Base-by-base conservation (phyloP, 1,140 invertebrate genomes). In the Eumeta japonica region DNA sequence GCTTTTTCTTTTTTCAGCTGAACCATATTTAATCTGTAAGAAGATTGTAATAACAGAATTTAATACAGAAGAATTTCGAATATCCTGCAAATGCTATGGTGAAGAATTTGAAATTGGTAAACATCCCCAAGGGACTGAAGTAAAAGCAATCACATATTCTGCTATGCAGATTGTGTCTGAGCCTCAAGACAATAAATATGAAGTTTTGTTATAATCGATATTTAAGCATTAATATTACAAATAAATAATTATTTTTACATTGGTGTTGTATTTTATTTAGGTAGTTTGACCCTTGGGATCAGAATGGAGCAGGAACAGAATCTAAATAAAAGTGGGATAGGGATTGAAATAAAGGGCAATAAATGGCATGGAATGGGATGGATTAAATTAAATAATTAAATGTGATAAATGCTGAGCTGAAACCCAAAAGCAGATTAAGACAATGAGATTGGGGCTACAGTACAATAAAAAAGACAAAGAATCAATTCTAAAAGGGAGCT, bases 71-170 rank as follows among this genome's bases (percentile, higher is more conserved):
- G 86, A 88, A 49, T 93, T 93, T 57, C 84, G 80, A 57, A 92
- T 98, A 45, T 85, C 84, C 58, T 93, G 92, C 40, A 83, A 79
- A 51, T 93, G 90, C 54, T 92, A 86, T 63, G 97, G 96, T 13
- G 97, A 99, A 78, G 85, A 89, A 54, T 98, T 98, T 76, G 79
- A 83, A 56, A 79, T 97, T 35, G 84, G 85, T 10, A 98, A 95
- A 73, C 96, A 99, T 80, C 90, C 93, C 9, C n/a, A 97, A 76
- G 95, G 94, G 11, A 91, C 94, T 14, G 97, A 99, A 78, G 92
- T 99, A 3, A 99, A 99, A 77, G 97, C 97, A 13, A 99, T 99
- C 44, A 99, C 97, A 17, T 99, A 99, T 72, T 98, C 96, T 17
- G 94, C 95, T 41, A 98, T 99, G 95, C 94, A 98, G 79, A 87